Conservation (phyloP, 2,113 vertebrate species). For the Mormoops blainvillei region DNA sequence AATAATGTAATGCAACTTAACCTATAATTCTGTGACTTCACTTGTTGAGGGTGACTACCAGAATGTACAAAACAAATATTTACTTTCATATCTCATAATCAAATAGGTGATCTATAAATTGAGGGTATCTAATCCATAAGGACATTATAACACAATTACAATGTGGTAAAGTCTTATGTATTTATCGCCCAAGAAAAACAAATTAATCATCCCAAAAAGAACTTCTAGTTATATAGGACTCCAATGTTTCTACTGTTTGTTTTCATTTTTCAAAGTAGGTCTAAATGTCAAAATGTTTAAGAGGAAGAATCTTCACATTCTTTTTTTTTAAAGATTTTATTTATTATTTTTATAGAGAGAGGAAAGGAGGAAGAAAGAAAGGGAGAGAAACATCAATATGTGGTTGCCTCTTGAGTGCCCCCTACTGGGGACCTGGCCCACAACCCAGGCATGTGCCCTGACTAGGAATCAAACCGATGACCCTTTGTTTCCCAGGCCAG, state of each 20-base stretch:
- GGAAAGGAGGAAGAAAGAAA: no score
- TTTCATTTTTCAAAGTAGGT: background rate
- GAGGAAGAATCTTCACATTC: no score
- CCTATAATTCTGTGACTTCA: background rate
- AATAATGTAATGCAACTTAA: background rate
- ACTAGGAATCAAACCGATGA: no score
- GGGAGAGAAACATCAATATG: no score
- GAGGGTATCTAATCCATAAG: background rate
- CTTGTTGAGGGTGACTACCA: background rate
- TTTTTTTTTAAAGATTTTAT: background rate
- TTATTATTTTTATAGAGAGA: no score
- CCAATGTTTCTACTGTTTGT: background rate
- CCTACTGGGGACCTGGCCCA: no score
- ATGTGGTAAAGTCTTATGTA: background rate
- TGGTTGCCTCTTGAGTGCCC: no score
- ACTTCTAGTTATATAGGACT: background rate
- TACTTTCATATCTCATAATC: background rate
- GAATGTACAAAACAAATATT: background rate
- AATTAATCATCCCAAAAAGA: background rate
- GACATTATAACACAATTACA: background rate
- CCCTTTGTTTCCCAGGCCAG: no score
- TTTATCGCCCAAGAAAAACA: background rate
- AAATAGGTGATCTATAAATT: background rate
- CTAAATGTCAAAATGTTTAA: background rate
- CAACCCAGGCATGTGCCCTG: no score